Percentiles rank a stretch among this genome's conserved stretches.
phyloP scores from a whole-genome alignment of 2,888 invertebrate genomes.

The Altica lythri region DNA sequence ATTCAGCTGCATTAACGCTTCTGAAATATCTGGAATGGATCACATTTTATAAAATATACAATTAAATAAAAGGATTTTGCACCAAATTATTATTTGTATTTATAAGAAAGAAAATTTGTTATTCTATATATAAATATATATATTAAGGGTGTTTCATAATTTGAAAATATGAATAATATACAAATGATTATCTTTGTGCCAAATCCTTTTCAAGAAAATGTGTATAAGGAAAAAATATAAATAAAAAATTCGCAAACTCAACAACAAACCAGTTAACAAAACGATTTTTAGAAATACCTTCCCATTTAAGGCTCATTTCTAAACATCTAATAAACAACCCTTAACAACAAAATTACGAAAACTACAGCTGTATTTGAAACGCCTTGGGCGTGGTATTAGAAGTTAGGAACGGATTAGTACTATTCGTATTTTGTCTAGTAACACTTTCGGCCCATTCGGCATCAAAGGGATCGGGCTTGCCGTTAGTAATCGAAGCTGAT shows the following conservation, averaged over 20 bases:
- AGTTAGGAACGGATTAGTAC: slow-evolving; percentile 67
- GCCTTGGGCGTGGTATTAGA: slow-evolving; percentile 61
- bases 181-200: no score
- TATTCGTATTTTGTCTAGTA: slow-evolving; percentile 59
- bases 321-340: not conserved
- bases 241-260: slow-evolving; percentile 22
- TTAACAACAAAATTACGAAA: slow-evolving; percentile 8
- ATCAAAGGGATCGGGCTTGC: slow-evolving; percentile 74
- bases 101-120: no score
- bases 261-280: slow-evolving; percentile 21
- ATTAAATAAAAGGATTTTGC: not conserved
- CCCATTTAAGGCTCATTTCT: not conserved
- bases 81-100: no score
- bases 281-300: not conserved
- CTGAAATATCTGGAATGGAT: slow-evolving; percentile 32
- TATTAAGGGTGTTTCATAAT: no score
- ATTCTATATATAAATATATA: no score
- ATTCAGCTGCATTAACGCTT: slow-evolving; percentile 26
- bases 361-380: slow-evolving; percentile 66
- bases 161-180: no score
- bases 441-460: slow-evolving; percentile 80
- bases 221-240: slow-evolving; percentile 18
- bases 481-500: slow-evolving; percentile 44
- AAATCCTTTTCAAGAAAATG: no score
- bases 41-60: slow-evolving; percentile 25